Percentiles rank a stretch among this genome's conserved stretches.
phyloP scores from a whole-genome alignment of 2,888 invertebrate genomes.

The Atethmia centrago region DNA sequence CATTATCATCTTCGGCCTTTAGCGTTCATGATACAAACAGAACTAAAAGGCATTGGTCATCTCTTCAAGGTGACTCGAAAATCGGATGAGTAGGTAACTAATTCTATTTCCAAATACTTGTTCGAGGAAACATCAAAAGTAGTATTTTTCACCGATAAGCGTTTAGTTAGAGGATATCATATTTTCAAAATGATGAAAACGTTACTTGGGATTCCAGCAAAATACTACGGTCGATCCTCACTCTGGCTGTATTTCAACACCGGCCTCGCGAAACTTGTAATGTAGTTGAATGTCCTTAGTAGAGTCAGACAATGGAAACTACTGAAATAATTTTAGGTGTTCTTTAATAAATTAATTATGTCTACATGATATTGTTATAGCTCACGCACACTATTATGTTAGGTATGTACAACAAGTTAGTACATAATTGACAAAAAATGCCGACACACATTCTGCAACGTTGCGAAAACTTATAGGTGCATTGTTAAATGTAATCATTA shows the following conservation, averaged over 20 bases:
- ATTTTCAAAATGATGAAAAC: background rate
- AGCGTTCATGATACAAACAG: too few relatives aligned
- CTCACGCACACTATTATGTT: conserved; percentile 26
- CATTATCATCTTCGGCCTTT: too few relatives aligned
- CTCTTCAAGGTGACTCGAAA: background rate
- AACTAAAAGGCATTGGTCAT: too few relatives aligned
- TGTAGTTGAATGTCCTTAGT: conserved; percentile 8
- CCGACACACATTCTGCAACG: conserved; percentile 40
- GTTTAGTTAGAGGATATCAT: background rate
- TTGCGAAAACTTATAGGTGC: conserved; percentile 47
- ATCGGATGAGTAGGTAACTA: background rate
- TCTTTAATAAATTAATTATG: conserved; percentile 16
- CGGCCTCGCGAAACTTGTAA: conserved; percentile 2
- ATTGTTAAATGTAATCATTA: conserved; percentile 51
- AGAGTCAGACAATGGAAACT: conserved; percentile 15
- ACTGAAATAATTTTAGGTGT: conserved; percentile 5
- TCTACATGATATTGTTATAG: conserved; percentile 13
- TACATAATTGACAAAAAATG: conserved; percentile 30
- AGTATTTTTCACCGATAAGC: background rate
- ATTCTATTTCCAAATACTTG: background rate
- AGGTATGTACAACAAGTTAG: conserved; percentile 34
- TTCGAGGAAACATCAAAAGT: background rate
- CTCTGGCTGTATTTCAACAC: conserved; percentile 7
- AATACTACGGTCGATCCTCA: background rate
- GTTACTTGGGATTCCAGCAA: background rate